These are phyloP conservation scores for Tautogolabrus adspersus DNA, from an alignment of 2,113 vertebrate species.

Conservation along the genomic window DNA sequence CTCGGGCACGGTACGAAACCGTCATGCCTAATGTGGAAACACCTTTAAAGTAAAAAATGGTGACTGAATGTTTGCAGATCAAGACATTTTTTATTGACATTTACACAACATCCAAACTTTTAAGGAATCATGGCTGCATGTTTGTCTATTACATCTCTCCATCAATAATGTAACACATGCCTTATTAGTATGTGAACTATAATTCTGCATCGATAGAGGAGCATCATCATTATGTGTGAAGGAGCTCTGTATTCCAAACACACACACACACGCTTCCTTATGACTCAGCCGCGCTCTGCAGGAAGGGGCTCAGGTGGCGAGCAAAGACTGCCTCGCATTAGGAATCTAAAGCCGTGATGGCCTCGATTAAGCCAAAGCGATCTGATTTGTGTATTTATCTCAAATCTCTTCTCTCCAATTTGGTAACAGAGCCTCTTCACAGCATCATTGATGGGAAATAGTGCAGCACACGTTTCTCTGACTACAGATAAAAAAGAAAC, in stretches of 20 bases:
- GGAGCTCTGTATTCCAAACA: constrained; percentile 31
- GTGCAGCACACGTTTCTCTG: constrained; percentile 35
- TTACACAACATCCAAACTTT: too few species aligned
- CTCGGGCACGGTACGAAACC: too few species aligned
- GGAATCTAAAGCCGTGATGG: constrained; percentile 38
- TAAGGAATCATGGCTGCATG: too few species aligned
- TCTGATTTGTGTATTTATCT: constrained; percentile 48
- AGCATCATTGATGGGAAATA: constrained; percentile 19
- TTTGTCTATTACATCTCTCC: constrained; percentile 18
- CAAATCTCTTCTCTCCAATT: constrained; percentile 45
- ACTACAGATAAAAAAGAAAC: constrained; percentile 38
- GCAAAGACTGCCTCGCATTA: constrained; percentile 26
- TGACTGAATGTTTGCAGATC: too few species aligned
- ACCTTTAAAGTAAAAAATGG: too few species aligned
- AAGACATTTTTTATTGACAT: too few species aligned
- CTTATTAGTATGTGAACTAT: constrained; percentile 35
- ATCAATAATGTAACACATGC: constrained; percentile 44
- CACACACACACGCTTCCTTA: constrained; percentile 30
- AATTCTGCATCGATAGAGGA: constrained; percentile 34
- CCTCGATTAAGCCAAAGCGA: constrained; percentile 48
- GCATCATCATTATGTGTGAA: constrained; percentile 29
- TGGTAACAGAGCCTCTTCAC: constrained; percentile 38
- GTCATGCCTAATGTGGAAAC: too few species aligned
- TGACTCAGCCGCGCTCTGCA: constrained; percentile 28
- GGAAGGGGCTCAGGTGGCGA: constrained; percentile 29